Percentiles rank a stretch among this genome's conserved stretches.
Conservation (phyloP, 2,113 vertebrate genomes). For the Equus quagga region DNA sequence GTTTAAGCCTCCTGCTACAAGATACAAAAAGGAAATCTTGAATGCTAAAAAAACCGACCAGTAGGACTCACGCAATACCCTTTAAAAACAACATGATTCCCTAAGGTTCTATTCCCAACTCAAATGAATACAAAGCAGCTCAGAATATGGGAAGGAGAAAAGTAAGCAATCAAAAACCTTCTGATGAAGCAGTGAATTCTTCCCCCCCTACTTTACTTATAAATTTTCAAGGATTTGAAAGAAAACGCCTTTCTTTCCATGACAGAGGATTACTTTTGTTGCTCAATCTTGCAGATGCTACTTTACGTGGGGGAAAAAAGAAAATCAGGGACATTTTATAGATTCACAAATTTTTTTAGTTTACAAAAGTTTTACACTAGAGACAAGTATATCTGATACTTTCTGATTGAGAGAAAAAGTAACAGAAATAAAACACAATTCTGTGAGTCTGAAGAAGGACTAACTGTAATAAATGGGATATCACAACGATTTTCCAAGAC, state of each 20-base stretch:
- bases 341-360: neutral
- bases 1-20: conserved; percentile 15
- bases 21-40: conserved; percentile 24
- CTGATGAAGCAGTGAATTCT: neutral
- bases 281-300: neutral
- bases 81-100: conserved; percentile 17
- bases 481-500: conserved; percentile 16
- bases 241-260: neutral
- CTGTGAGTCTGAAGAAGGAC: neutral
- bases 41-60: conserved; percentile 12
- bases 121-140: neutral
- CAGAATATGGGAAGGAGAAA: conserved; percentile 20
- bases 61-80: neutral
- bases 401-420: neutral
- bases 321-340: neutral
- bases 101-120: neutral
- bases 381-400: conserved; percentile 10
- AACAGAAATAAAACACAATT: conserved; percentile 27
- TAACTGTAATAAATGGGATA: neutral
- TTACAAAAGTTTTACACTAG: conserved; percentile 9
- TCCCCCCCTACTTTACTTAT: neutral
- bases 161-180: neutral
- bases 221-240: neutral
- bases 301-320: neutral
- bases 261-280: neutral